Base-by-base conservation (phyloP, 2,888 invertebrate genomes). In the Cantharis lateralis region DNA sequence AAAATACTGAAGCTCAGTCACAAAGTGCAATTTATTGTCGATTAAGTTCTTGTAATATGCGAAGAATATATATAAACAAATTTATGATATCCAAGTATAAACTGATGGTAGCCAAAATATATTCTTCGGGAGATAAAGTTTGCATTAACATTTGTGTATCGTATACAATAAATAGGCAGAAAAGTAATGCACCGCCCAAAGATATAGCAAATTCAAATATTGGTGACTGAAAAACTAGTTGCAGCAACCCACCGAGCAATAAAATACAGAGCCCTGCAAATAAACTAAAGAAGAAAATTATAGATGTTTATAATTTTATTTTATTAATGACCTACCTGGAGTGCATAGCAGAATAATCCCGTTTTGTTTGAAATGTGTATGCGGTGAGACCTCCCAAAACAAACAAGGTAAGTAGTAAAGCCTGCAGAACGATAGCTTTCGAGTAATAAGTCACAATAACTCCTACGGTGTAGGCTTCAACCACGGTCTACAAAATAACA, bases 11-110 rank as follows among this genome's bases (percentile, higher is more conserved):
- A 66, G 61, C 62, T 61, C 26, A 62, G 13, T 0, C 86, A 68
- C 48, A 48, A 48, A 9, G 15, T 28, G 28, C 15, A 28, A 87
- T 1, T 84, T 90, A 91, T 84, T 91, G 90, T 79, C 90, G 88
- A 84, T 90, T 91, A 48, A 91, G 79, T 74, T 91, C 92, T 80
- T 93, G 93, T 72, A 96, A 89, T 82, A 95, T 92, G 77, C 95
- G 91, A 75, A 97, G 90, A 82, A 96, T 93, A 86, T 95, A 92
- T 15, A 96, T 84, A 89, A 97, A 97, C 80, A 96, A 89, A 88
- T 96, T 96, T 80, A 97, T 90, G 77, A 97, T 95, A 84, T 97
- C 96, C 89, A 96, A 90, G 87, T 97, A 97, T 64, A 97, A 89
- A 87, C 94, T 95, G 85, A 96, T 95, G 0, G 96, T 94, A 1